phyloP scores from a whole-genome alignment of 2,888 invertebrate genomes.

The Rhingia rostrata region DNA sequence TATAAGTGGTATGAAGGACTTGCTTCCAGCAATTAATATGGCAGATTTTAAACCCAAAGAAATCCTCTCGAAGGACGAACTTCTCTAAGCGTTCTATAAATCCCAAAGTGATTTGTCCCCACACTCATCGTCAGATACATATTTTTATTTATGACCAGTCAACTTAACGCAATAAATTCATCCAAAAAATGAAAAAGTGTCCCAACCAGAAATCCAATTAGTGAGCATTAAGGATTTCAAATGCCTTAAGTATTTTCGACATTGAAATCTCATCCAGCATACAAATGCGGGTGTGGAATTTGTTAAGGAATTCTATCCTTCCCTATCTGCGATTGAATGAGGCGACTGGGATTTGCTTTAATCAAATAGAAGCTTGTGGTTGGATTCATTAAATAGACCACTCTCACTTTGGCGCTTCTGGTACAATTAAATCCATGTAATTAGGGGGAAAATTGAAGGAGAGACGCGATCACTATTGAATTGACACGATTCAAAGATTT shows the following conservation, averaged over 20 bases:
- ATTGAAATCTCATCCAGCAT: background rate
- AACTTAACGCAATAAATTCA: conserved; percentile 24
- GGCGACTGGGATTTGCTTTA: background rate
- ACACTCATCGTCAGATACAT: background rate
- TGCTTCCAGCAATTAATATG: conserved; percentile 17
- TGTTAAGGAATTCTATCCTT: background rate
- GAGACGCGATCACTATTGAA: background rate
- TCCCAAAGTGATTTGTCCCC: background rate
- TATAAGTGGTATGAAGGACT: conserved; percentile 12
- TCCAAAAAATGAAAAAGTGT: conserved; percentile 5
- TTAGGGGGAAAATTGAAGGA: background rate
- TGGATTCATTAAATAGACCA: background rate
- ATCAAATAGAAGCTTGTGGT: no score
- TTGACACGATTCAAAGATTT: conserved; percentile 12
- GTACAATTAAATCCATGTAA: no score
- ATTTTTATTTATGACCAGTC: background rate
- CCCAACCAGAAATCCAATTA: conserved; percentile 57
- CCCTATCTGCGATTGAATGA: background rate
- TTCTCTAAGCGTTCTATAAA: background rate
- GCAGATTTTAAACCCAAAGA: conserved; percentile 6
- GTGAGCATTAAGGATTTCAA: conserved; percentile 36
- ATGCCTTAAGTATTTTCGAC: background rate
- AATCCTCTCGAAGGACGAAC: background rate
- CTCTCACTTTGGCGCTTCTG: background rate
- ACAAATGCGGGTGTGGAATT: background rate